Evolutionary conservation across 2,797 vertebrate species (phyloP).

Genomic region (Pangasius mekongensis): DNA sequence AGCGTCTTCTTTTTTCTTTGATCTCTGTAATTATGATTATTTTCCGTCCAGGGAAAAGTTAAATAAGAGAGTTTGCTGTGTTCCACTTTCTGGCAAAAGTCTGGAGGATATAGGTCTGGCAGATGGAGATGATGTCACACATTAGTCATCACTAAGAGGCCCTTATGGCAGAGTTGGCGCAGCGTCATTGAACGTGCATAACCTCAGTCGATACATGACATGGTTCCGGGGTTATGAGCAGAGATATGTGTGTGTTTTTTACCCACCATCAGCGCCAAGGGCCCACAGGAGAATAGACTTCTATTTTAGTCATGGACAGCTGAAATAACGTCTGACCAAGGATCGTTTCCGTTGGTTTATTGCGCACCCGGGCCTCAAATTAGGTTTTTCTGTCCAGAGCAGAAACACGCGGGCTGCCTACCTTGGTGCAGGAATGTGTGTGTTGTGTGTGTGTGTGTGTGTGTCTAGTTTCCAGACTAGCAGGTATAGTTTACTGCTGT

Average conservation of each 20-base stretch:
- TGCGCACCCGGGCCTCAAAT: constrained; percentile 37
- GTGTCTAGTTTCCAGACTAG: constrained; percentile 48
- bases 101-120: constrained; percentile 60
- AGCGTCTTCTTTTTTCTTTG: constrained; percentile 33
- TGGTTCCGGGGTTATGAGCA: constrained; percentile 50
- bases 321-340: constrained; percentile 57
- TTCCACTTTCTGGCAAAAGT: constrained; percentile 36
- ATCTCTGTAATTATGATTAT: constrained; percentile 49
- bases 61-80: constrained; percentile 50
- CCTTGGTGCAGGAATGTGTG: constrained; percentile 46
- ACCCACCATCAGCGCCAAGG: constrained; percentile 59
- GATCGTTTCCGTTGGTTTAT: constrained; percentile 37
- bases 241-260: constrained; percentile 53
- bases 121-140: constrained; percentile 68
- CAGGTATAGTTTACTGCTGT: constrained; percentile 52
- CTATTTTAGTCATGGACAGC: constrained; percentile 53
- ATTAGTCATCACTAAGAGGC: constrained; percentile 59
- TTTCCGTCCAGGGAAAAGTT: constrained; percentile 48
- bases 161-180: constrained; percentile 58
- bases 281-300: constrained; percentile 46
- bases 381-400: constrained; percentile 47
- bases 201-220: constrained; percentile 38
- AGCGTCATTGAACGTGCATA: constrained; percentile 54
- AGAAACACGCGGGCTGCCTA: constrained; percentile 60
- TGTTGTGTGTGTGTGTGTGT: constrained; percentile 38